Percentiles rank a stretch among this genome's conserved stretches.
phyloP scores from a whole-genome alignment of 2,888 invertebrate species.

The Aleiodes alternator region DNA sequence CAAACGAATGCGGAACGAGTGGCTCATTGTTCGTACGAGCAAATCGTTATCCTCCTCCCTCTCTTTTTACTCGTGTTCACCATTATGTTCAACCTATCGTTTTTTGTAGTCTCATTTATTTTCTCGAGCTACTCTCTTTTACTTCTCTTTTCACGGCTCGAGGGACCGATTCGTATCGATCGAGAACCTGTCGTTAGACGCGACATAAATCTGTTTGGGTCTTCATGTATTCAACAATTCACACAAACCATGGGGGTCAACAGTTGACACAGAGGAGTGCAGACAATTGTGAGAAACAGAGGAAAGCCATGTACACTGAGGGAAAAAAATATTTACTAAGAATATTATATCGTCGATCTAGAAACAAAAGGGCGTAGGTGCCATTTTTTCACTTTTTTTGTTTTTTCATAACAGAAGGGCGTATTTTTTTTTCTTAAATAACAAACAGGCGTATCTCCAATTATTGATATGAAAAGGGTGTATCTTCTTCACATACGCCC shows the following conservation, averaged over 20 bases:
- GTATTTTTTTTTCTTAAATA: too few species aligned
- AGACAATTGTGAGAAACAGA: background rate
- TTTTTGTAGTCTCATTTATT: background rate
- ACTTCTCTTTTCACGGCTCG: slow-evolving; percentile 13
- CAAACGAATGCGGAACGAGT: slow-evolving; percentile 41
- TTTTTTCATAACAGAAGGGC: too few species aligned
- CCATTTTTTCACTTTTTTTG: too few species aligned
- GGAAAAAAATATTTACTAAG: too few species aligned
- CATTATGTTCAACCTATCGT: slow-evolving; percentile 17
- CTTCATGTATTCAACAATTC: slow-evolving; percentile 5
- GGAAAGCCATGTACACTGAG: background rate
- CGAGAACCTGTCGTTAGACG: slow-evolving; percentile 54
- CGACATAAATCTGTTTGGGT: slow-evolving; percentile 58
- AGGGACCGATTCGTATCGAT: slow-evolving; percentile 57
- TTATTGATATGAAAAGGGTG: too few species aligned
- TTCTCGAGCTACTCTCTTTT: background rate
- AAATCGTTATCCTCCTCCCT: slow-evolving; percentile 2
- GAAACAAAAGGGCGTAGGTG: too few species aligned
- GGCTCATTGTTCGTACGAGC: slow-evolving; percentile 32
- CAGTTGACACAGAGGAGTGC: slow-evolving; percentile 10
- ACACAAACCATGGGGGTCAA: slow-evolving; percentile 6
- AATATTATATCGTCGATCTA: too few species aligned
- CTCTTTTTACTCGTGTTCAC: background rate
- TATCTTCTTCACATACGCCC: too few species aligned
- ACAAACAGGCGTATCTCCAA: too few species aligned